Conservation (phyloP, 2,888 invertebrate species). For the Agriotes lineatus region DNA sequence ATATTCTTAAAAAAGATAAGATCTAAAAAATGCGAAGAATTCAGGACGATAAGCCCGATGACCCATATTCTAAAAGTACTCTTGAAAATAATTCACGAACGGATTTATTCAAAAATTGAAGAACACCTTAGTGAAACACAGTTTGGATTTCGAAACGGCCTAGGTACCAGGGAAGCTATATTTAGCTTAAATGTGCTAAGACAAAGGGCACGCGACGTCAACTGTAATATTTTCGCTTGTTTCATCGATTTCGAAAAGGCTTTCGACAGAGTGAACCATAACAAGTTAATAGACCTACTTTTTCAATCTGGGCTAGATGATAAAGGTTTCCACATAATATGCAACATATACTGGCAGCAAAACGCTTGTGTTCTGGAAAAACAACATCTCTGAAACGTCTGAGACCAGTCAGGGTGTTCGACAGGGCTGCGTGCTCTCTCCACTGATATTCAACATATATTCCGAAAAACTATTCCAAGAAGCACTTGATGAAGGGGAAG, state of each 20-base stretch:
- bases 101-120: not conserved
- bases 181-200: not conserved
- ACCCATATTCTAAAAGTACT: not conserved
- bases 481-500: too few relatives aligned
- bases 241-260: not conserved
- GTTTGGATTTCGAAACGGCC: not conserved
- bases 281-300: not conserved
- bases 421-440: too few relatives aligned
- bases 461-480: too few relatives aligned
- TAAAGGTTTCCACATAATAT: not conserved
- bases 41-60: not conserved
- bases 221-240: not conserved
- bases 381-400: too few relatives aligned
- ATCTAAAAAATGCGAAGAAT: not conserved
- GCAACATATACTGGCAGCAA: not conserved
- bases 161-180: not conserved
- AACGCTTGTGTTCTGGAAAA: too few relatives aligned
- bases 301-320: not conserved
- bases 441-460: too few relatives aligned
- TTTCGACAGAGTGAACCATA: not conserved
- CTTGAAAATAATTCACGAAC: not conserved
- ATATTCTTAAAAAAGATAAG: not conserved
- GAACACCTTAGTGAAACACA: not conserved
- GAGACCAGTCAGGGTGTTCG: too few relatives aligned
- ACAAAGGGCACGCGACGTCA: not conserved